These are phyloP conservation scores for Dipodomys ordii DNA, from an alignment of 2,113 vertebrate species.

Conservation along the genomic window DNA sequence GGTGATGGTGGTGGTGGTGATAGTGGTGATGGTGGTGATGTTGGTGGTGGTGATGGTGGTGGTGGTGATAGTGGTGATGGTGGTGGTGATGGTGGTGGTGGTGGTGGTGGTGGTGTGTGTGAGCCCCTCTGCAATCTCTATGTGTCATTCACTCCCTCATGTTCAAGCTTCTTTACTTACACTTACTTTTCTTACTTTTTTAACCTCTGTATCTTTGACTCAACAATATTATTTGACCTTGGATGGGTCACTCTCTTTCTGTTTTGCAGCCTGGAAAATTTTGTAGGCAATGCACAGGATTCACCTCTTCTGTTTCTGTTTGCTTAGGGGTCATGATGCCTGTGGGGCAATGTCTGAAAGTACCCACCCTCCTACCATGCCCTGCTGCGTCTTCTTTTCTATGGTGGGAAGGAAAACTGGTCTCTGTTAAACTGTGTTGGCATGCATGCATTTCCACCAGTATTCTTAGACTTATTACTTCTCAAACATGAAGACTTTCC, in stretches of 20 bases:
- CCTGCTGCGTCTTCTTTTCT: not conserved
- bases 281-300: not conserved
- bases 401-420: not conserved
- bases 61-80: too few relatives aligned
- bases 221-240: not conserved
- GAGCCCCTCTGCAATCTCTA: too few relatives aligned
- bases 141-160: not conserved
- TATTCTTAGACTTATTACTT: conserved; percentile 39
- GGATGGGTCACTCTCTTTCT: not conserved
- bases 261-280: not conserved
- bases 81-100: too few relatives aligned
- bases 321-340: not conserved
- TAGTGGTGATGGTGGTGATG: not conserved
- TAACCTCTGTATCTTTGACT: not conserved
- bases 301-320: conserved; percentile 6
- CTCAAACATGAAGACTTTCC: conserved; percentile 20
- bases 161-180: not conserved
- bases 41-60: not conserved
- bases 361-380: not conserved
- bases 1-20: not conserved
- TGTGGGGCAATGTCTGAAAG: conserved; percentile 6
- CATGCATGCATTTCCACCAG: conserved; percentile 4
- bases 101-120: too few relatives aligned
- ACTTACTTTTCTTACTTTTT: not conserved
- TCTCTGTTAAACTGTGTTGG: not conserved